Evolutionary conservation across 2,113 vertebrate genomes (phyloP), one percentile per base, ranked within the genome.

Genomic region (Equus przewalskii): DNA sequence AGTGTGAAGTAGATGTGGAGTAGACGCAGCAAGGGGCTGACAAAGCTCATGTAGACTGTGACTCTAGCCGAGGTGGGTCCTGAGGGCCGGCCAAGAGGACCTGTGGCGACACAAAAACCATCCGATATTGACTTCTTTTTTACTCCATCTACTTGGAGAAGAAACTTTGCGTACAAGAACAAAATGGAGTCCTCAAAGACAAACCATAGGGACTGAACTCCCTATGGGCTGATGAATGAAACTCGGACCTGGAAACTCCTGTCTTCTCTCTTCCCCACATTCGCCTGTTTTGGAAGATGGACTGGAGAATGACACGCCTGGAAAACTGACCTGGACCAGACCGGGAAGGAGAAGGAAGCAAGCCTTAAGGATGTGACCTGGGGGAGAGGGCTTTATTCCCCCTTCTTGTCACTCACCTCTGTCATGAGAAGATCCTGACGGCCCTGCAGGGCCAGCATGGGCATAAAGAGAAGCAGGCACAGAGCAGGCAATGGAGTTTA

Each of bases 1-100:
- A 21, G 1, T 46, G 15, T 13, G 7, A 65, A 41, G 58, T 0
- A 56, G 19, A 60, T 7, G 1, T 5, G 30, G 8, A 36, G 5
- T 16, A 64, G 44, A 9, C 12, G 7, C 18, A 33, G 36, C 9
- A 21, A 22, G 51, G 7, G 26, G 75, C 44, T 24, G 12, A 51
- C 21, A 12, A 72, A 41, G 12, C 6, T 22, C 84, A 11, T 6
- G 12, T 30, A 51, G 19, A 28, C 28, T 14, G 10, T 14, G 22
- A 51, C 69, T 79, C 1, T 7, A 44, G 19, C 30, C 64, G 19
- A 91, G 12, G 28, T 76, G 22, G 13, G 41, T 64, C 76, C 46
- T 7, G n/a, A 24, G 2, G 22, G 8, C 64, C 21, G 15, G 5
- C 15, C 33, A 58, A 51, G 18, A 69, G 18, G 28, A 44, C 11